These are phyloP conservation scores for Euphonia xanthogaster DNA, from an alignment of 2,797 vertebrate genomes.

Conservation along the genomic window DNA sequence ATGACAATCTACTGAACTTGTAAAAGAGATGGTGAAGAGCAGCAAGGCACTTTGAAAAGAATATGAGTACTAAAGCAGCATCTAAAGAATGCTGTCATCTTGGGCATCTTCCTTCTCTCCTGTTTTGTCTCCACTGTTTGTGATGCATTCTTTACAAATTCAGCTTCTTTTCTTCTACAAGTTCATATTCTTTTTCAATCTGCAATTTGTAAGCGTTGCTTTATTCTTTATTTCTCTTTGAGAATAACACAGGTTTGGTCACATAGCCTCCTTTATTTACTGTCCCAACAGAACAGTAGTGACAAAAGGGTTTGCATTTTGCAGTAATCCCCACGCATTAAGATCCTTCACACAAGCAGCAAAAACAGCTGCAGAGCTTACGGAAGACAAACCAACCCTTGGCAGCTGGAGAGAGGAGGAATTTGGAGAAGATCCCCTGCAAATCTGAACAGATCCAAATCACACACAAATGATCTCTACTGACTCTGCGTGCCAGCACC, in stretches of 20 bases:
- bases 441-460: neutral
- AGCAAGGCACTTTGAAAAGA: neutral
- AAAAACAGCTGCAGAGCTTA: neutral
- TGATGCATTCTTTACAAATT: neutral
- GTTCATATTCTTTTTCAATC: neutral
- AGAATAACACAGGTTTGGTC: neutral
- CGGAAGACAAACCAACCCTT: neutral
- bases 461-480: neutral
- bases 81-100: neutral
- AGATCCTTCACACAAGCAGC: neutral
- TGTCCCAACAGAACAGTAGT: neutral
- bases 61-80: neutral
- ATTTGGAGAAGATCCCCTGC: neutral
- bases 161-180: neutral
- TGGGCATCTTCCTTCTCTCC: neutral
- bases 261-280: neutral
- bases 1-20: neutral
- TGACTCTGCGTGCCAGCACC: neutral
- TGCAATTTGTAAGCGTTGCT: neutral
- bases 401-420: neutral
- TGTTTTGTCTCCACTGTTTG: neutral
- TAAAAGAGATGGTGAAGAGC: neutral
- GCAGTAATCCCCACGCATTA: neutral
- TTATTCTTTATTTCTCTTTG: neutral
- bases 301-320: neutral